phyloP scores from a whole-genome alignment of 2,113 vertebrate genomes.

The Patagioenas fasciata region DNA sequence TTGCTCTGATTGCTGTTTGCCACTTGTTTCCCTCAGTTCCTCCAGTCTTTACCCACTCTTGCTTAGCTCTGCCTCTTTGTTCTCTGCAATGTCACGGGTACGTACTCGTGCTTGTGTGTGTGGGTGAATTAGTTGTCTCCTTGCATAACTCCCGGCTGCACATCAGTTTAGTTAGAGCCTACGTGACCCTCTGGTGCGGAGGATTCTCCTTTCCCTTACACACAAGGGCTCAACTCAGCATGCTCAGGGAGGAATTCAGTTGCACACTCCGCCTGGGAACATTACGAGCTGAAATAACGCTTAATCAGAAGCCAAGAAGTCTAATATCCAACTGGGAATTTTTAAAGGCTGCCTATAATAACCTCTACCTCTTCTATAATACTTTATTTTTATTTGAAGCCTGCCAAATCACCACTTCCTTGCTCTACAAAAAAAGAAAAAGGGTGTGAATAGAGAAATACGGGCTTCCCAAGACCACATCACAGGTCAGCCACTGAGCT shows the following conservation, averaged over 20 bases:
- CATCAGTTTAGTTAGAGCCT: background rate
- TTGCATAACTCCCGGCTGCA: background rate
- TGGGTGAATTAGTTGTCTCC: background rate
- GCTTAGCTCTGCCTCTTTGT: background rate
- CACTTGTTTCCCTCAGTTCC: background rate
- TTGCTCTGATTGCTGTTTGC: background rate
- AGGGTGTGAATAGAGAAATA: background rate
- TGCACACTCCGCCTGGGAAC: background rate
- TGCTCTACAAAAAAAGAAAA: background rate
- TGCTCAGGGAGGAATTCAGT: background rate
- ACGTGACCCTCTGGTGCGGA: background rate
- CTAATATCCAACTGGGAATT: background rate
- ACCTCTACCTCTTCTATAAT: background rate
- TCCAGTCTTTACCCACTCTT: background rate
- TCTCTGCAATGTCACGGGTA: background rate
- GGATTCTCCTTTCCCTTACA: background rate
- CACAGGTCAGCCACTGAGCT: background rate
- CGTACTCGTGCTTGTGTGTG: rapidly evolving
- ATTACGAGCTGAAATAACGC: background rate
- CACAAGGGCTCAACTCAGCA: background rate
- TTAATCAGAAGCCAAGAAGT: background rate
- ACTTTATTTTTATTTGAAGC: background rate
- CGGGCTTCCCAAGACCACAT: background rate
- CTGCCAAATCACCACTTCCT: background rate
- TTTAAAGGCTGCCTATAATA: background rate